These are phyloP conservation scores for Plusia festucae DNA, from an alignment of 2,888 invertebrate species.

Conservation along the genomic window DNA sequence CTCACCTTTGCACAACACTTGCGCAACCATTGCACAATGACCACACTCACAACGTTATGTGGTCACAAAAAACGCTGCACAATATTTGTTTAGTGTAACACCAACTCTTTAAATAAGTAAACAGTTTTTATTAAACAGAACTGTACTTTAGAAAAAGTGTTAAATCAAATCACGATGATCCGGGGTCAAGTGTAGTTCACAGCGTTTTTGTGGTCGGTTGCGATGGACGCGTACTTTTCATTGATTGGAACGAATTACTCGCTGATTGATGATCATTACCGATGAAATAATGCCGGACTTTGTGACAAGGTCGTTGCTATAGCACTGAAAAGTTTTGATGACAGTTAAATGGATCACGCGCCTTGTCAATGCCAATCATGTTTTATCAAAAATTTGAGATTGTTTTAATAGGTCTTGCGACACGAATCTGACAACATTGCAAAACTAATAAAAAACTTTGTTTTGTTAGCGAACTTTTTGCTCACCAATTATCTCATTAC, in stretches of 20 bases:
- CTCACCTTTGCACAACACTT: conserved; percentile 39
- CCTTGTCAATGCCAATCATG: not conserved
- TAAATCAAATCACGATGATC: conserved; percentile 11
- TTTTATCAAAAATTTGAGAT: not conserved
- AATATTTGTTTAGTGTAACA: conserved; percentile 18
- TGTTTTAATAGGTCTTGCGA: conserved; percentile 4
- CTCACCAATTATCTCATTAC: too few relatives aligned
- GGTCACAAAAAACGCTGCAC: conserved; percentile 27
- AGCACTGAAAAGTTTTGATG: not conserved
- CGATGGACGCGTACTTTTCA: conserved; percentile 8
- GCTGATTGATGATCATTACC: conserved; percentile 15
- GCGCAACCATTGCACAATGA: conserved; percentile 25
- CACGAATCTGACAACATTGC: not conserved
- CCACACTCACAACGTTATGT: conserved; percentile 1
- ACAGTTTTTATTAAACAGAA: conserved; percentile 22
- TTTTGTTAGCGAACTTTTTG: too few relatives aligned
- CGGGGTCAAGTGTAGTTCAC: conserved; percentile 27
- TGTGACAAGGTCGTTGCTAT: not conserved
- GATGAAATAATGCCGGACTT: not conserved
- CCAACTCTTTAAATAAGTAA: conserved; percentile 21
- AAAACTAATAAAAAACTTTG: not conserved
- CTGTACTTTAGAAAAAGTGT: conserved; percentile 6
- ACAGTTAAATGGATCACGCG: conserved; percentile 7
- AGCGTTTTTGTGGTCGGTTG: conserved; percentile 13
- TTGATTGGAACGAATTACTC: conserved; percentile 3